A percentile compares a stretch with the other conserved stretches of the same genome.
Evolutionary conservation across 2,113 vertebrate genomes (phyloP).

Genomic region (Dascyllus trimaculatus): DNA sequence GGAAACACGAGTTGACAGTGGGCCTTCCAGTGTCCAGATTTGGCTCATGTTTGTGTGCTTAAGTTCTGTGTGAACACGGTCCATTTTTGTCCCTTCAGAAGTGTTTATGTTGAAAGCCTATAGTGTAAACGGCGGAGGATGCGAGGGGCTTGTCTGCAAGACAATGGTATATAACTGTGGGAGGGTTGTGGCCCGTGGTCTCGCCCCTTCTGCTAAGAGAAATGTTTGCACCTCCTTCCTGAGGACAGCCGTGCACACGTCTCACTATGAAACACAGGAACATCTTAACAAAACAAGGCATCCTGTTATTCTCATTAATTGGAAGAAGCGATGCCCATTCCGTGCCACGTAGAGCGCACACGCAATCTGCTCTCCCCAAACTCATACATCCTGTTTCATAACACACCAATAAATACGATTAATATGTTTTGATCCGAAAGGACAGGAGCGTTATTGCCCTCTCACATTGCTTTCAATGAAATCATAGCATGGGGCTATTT

Average conservation of each 20-base stretch:
- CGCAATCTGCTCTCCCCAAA: constrained; percentile 39
- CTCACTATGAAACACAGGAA: constrained; percentile 68
- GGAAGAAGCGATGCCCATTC: constrained; percentile 48
- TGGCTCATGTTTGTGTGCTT: constrained; percentile 56
- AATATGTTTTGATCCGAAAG: constrained; percentile 56
- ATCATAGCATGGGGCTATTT: constrained; percentile 55
- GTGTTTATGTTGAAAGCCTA: constrained; percentile 64
- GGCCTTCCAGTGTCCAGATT: constrained; percentile 36
- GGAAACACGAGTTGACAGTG: constrained; percentile 37
- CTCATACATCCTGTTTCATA: constrained; percentile 61
- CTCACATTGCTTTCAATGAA: constrained; percentile 61
- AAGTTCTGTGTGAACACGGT: constrained; percentile 18
- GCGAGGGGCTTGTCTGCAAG: constrained; percentile 1
- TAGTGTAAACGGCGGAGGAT: constrained; percentile 44
- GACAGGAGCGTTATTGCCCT: constrained; percentile 65
- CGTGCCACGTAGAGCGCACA: constrained; percentile 28
- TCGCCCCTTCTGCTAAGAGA: constrained; percentile 47
- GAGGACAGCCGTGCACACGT: constrained; percentile 46
- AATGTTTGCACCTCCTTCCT: constrained; percentile 77
- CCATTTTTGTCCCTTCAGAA: constrained; percentile 34
- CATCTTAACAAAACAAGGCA: constrained; percentile 72
- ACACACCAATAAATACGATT: constrained; percentile 59
- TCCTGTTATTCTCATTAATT: constrained; percentile 79
- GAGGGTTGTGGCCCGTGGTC: constrained; percentile 29
- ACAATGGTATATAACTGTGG: constrained; percentile 44